Conservation (phyloP, 2,797 vertebrate genomes). For the Poeciliopsis infans region DNA sequence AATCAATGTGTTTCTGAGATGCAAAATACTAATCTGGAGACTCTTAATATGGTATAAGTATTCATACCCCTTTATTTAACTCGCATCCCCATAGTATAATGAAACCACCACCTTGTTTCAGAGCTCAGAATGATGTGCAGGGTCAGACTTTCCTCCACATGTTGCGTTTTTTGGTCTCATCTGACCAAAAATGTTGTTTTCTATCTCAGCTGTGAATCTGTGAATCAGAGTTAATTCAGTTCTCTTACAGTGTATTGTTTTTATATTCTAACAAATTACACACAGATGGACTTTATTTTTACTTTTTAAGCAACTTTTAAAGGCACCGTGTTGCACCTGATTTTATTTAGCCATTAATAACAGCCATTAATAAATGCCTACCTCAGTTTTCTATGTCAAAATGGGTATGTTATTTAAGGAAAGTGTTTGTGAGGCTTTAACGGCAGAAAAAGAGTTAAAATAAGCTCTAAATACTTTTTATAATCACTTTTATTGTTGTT, state of each 20-base stretch:
- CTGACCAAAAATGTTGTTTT: background rate
- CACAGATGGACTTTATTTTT: background rate
- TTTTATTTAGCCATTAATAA: background rate
- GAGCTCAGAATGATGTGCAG: background rate
- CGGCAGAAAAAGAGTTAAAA: background rate
- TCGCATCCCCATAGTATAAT: background rate
- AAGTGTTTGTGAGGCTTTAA: background rate
- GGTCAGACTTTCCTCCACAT: background rate
- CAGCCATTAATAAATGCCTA: background rate
- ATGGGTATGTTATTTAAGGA: background rate
- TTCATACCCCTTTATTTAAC: background rate
- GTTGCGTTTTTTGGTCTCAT: background rate
- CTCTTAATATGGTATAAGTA: background rate
- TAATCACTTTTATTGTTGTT: background rate
- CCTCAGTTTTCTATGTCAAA: background rate
- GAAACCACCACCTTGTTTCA: background rate
- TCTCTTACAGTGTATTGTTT: background rate
- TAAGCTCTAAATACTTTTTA: background rate
- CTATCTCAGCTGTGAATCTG: background rate
- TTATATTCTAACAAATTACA: background rate
- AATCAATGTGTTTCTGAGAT: background rate
- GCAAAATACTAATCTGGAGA: background rate
- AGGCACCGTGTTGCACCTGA: background rate
- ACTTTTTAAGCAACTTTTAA: background rate
- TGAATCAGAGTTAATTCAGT: background rate